Evolutionary conservation across 1,140 invertebrate genomes (phyloP).

Genomic region (Physella acuta): DNA sequence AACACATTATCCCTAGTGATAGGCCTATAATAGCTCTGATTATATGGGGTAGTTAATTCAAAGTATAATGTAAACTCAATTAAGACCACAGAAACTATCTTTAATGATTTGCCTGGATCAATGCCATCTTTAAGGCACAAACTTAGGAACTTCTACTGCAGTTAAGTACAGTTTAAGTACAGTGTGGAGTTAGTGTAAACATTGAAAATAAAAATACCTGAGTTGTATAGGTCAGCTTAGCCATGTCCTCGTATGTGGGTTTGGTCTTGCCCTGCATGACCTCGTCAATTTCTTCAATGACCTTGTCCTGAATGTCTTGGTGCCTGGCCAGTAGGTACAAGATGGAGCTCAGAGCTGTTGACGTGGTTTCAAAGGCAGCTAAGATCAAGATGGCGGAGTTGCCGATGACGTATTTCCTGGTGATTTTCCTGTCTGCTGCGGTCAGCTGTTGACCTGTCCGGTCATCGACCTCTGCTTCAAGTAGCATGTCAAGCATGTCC

Average conservation of each 20-base stretch:
- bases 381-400: constrained; percentile 70
- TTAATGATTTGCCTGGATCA: too few species aligned
- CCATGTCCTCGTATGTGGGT: constrained; percentile 33
- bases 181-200: too few species aligned
- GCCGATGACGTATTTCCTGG: constrained; percentile 64
- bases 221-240: constrained; percentile 24
- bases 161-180: too few species aligned
- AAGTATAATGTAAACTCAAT: too few species aligned
- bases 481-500: constrained; percentile 18
- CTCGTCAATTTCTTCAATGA: constrained; percentile 31
- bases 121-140: too few species aligned
- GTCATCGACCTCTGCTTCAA: constrained; percentile 6
- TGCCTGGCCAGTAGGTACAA: constrained; percentile 66
- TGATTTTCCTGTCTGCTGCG: constrained; percentile 9
- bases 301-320: constrained; percentile 29
- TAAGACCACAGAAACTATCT: too few species aligned
- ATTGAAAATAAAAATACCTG: too few species aligned
- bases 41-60: too few species aligned
- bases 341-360: constrained; percentile 64
- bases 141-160: too few species aligned
- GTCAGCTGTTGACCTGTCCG: neutral
- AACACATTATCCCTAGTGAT: too few species aligned
- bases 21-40: too few species aligned
- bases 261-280: constrained; percentile 22
- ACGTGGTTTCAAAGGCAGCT: constrained; percentile 70